A percentile compares a stretch with the other conserved stretches of the same genome.
Evolutionary conservation across 2,113 vertebrate species (phyloP).

Genomic region (Chroicocephalus ridibundus): DNA sequence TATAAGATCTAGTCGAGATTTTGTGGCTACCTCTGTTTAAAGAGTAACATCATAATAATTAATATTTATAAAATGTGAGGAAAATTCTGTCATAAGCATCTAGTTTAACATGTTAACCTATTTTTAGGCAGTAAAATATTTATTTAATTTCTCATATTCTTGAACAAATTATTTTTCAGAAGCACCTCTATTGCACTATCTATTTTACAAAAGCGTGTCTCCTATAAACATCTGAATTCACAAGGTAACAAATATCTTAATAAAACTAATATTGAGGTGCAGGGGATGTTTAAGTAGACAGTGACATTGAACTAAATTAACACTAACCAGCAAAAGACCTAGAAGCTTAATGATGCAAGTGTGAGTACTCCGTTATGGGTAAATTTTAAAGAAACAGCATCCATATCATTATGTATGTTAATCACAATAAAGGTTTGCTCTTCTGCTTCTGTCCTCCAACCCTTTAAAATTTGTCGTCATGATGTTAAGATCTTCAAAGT

Average conservation of each 20-base stretch:
- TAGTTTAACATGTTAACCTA: not conserved
- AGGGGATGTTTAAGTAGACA: not conserved
- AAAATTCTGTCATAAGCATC: not conserved
- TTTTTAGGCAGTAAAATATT: not conserved
- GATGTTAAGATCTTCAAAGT: not conserved
- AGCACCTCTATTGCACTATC: not conserved
- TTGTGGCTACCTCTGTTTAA: conserved; percentile 75
- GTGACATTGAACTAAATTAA: not conserved
- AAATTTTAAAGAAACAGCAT: not conserved
- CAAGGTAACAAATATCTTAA: not conserved
- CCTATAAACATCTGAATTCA: not conserved
- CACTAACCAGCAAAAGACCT: not conserved
- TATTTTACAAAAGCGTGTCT: not conserved
- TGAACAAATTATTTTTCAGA: not conserved
- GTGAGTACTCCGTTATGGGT: not conserved
- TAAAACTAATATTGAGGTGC: not conserved
- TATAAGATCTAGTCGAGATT: conserved; percentile 79
- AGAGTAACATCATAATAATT: not conserved
- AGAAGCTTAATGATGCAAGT: not conserved
- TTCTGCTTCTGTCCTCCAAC: not conserved
- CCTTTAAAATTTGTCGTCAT: not conserved
- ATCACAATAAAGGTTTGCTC: not conserved
- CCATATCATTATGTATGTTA: not conserved
- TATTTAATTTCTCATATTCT: not conserved
- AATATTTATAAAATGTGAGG: not conserved